These are phyloP conservation scores for Nasonia oneida DNA, from an alignment of 2,888 invertebrate species.

Conservation along the genomic window DNA sequence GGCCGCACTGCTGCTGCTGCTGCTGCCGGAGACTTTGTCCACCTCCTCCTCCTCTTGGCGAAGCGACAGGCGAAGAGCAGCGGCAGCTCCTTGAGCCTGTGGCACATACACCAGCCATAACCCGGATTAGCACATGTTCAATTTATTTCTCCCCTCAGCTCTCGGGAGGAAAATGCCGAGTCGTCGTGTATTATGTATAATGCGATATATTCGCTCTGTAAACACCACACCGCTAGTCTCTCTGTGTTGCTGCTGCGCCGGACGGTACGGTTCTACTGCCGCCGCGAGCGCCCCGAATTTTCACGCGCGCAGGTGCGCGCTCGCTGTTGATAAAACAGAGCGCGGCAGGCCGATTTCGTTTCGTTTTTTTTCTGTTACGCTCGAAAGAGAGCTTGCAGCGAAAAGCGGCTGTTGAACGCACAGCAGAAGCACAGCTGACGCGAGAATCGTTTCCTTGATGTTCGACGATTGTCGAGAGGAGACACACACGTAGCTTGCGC, in stretches of 20 bases:
- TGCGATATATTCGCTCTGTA: neutral
- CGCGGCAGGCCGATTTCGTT: neutral
- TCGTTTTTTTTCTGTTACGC: neutral
- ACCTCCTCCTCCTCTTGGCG: slow-evolving; percentile 32
- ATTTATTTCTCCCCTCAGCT: slow-evolving; percentile 15
- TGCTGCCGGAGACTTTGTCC: slow-evolving; percentile 50
- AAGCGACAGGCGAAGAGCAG: slow-evolving; percentile 35
- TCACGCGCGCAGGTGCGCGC: slow-evolving; percentile 34
- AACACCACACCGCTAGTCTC: neutral
- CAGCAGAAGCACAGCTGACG: neutral
- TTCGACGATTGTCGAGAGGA: neutral
- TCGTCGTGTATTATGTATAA: neutral
- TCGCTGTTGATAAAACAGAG: slow-evolving; percentile 58
- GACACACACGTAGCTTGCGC: neutral
- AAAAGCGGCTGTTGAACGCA: neutral
- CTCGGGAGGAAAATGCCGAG: neutral
- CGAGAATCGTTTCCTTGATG: slow-evolving; percentile 8
- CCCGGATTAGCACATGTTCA: slow-evolving; percentile 43
- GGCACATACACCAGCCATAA: slow-evolving; percentile 49
- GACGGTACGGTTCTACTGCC: slow-evolving; percentile 10
- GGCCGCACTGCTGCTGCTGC: slow-evolving; percentile 68
- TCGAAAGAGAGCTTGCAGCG: neutral
- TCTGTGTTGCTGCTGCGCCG: slow-evolving; percentile 6
- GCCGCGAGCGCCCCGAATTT: slow-evolving; percentile 46
- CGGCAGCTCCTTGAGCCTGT: slow-evolving; percentile 47